These are phyloP conservation scores for Pseudolaguvia tuberculata DNA, from an alignment of 2,113 vertebrate genomes.

Conservation along the genomic window DNA sequence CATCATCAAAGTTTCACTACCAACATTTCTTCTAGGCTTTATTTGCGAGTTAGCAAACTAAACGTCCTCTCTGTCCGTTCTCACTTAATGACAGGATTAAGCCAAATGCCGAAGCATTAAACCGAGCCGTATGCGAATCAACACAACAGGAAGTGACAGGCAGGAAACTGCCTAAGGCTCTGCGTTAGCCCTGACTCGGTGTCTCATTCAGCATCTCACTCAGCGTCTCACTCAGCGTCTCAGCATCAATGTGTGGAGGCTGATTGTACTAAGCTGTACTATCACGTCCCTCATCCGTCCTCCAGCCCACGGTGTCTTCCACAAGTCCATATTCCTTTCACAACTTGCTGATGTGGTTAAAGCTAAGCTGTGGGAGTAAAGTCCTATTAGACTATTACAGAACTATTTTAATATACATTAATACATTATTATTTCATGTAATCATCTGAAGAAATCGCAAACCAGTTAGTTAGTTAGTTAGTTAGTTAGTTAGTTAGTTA, in stretches of 20 bases:
- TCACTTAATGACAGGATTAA: neutral
- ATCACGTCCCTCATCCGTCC: constrained; percentile 37
- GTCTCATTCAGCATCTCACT: neutral
- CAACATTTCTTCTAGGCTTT: neutral
- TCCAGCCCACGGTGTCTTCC: constrained; percentile 24
- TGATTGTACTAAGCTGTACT: constrained; percentile 28
- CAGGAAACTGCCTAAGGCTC: neutral
- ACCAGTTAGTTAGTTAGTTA: too few species aligned
- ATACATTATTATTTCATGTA: too few species aligned
- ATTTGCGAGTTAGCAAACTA: neutral
- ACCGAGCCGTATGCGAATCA: too few species aligned
- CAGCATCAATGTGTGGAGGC: constrained; percentile 42
- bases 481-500: too few species aligned
- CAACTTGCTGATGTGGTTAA: constrained; percentile 17
- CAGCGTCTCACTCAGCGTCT: too few species aligned
- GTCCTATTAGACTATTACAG: too few species aligned
- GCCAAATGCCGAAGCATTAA: too few species aligned
- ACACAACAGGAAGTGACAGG: neutral
- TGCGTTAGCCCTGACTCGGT: neutral
- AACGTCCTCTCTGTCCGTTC: neutral
- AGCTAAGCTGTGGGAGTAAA: constrained; percentile 35
- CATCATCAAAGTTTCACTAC: neutral
- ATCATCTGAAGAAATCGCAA: too few species aligned
- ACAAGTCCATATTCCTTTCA: constrained; percentile 38
- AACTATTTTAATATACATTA: too few species aligned